These are phyloP conservation scores for Danio aesculapii DNA, from an alignment of 2,797 vertebrate species.

Conservation along the genomic window DNA sequence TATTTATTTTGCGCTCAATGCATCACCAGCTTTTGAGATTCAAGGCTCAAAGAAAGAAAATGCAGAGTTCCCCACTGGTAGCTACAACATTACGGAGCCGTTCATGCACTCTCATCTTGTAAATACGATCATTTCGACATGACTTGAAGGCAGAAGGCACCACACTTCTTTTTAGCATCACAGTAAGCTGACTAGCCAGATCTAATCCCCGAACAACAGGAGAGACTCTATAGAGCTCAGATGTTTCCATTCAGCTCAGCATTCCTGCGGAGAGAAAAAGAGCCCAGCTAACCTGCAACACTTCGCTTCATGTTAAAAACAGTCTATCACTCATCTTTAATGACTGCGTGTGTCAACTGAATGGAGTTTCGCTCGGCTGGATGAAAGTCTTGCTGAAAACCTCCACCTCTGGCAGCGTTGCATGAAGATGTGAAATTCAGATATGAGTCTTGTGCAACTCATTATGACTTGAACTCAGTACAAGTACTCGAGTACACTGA, in stretches of 20 bases:
- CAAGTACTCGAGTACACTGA: no score
- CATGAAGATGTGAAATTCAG: neutral
- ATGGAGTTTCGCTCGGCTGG: neutral
- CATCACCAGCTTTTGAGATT: neutral
- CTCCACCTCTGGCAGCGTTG: neutral
- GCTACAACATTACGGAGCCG: neutral
- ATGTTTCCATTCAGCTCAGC: conserved; percentile 3
- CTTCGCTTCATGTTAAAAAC: neutral
- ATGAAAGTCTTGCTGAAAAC: neutral
- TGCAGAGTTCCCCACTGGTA: neutral
- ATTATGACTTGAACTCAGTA: no score
- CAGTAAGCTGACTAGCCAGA: conserved; percentile 14
- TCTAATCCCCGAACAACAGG: conserved; percentile 13
- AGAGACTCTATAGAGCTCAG: conserved; percentile 4
- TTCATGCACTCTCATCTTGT: conserved; percentile 7
- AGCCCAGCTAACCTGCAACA: conserved; percentile 1
- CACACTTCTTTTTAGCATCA: neutral
- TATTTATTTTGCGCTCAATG: neutral
- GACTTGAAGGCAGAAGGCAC: neutral
- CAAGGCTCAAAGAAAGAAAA: neutral
- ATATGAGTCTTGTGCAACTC: no score
- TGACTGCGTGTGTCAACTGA: neutral
- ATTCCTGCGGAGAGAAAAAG: neutral
- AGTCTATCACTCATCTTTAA: neutral
- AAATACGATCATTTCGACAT: conserved; percentile 9